A percentile compares a stretch with the other conserved stretches of the same genome.
phyloP scores from a whole-genome alignment of 1,140 invertebrate species.

The Drosophila mauritiana region DNA sequence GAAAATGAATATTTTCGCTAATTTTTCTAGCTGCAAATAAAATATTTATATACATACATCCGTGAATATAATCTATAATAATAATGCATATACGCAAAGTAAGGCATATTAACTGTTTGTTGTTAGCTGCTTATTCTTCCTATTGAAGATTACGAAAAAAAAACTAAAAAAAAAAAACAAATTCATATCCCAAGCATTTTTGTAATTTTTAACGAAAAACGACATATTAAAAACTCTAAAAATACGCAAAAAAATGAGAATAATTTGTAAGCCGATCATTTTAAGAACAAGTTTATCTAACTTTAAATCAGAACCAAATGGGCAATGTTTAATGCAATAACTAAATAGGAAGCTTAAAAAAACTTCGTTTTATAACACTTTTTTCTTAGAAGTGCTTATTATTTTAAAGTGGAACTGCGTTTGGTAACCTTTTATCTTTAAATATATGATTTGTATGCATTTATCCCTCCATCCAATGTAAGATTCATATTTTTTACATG shows the following conservation, averaged over 20 bases:
- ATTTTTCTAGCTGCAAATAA: conserved; percentile 53
- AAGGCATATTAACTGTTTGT: conserved; percentile 75
- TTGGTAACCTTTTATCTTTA: no score
- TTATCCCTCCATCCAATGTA: background rate
- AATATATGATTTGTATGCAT: background rate
- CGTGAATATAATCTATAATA: conserved; percentile 49
- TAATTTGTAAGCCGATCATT: conserved; percentile 31
- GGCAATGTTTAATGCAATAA: conserved; percentile 48
- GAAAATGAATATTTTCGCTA: conserved; percentile 48
- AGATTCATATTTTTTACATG: conserved; percentile 7
- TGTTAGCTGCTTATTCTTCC: conserved; percentile 82
- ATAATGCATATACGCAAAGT: conserved; percentile 40
- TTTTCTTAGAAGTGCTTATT: background rate
- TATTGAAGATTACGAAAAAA: conserved; percentile 73
- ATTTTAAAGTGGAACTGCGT: no score
- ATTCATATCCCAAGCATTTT: conserved; percentile 52
- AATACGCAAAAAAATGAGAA: conserved; percentile 17
- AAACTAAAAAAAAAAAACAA: conserved; percentile 12
- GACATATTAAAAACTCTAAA: conserved; percentile 41
- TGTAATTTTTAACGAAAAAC: conserved; percentile 49
- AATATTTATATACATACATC: conserved; percentile 56
- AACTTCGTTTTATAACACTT: background rate
- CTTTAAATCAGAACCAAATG: conserved; percentile 47
- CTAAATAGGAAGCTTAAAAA: conserved; percentile 34
- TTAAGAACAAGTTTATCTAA: conserved; percentile 40